Conservation (phyloP, 2,797 vertebrate species). For the Tachyglossus aculeatus region DNA sequence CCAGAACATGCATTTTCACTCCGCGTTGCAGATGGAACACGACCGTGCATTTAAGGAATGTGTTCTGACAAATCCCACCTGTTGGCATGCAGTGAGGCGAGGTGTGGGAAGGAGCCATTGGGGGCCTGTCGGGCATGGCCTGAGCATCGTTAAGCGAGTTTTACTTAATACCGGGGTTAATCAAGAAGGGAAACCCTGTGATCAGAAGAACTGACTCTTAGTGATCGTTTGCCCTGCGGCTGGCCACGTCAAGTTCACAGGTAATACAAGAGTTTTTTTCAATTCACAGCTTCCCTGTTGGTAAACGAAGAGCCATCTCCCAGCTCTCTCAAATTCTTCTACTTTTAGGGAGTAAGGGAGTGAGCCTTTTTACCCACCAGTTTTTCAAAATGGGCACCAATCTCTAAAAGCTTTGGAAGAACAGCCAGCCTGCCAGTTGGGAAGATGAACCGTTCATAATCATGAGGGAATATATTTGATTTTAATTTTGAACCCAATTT, state of each 20-base stretch:
- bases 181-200: no score
- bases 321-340: constrained; percentile 3
- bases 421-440: constrained; percentile 27
- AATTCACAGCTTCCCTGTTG: neutral
- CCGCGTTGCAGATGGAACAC: no score
- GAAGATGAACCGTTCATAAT: constrained; percentile 38
- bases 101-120: no score
- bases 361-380: constrained; percentile 15
- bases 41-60: no score
- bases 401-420: constrained; percentile 39
- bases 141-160: no score
- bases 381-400: constrained; percentile 17
- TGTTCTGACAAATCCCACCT: no score
- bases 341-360: constrained; percentile 20
- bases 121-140: no score
- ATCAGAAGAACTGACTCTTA: no score
- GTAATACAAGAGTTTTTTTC: constrained; percentile 18
- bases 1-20: no score
- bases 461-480: constrained; percentile 34
- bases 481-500: constrained; percentile 59
- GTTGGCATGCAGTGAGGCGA: no score
- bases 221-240: constrained; percentile 1
- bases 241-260: constrained; percentile 15
- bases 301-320: constrained; percentile 19
- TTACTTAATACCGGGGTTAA: no score